A percentile compares a stretch with the other conserved stretches of the same genome.
phyloP scores from a whole-genome alignment of 2,113 vertebrate genomes.

The Garra rufa region DNA sequence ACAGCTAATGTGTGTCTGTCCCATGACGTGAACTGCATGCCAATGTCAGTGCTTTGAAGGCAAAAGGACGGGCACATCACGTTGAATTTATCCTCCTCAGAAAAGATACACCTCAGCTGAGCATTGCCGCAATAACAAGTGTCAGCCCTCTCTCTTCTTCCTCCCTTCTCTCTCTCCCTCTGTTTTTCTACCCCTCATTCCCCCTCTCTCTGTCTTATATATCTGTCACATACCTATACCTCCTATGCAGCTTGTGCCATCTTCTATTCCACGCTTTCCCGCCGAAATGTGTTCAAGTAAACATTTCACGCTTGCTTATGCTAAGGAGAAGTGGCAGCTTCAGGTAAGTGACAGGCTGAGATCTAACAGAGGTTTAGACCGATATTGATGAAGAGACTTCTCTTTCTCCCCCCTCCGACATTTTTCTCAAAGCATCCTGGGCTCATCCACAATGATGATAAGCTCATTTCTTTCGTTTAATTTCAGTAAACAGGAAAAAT shows the following conservation, averaged over 20 bases:
- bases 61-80: constrained; percentile 65
- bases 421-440: constrained; percentile 41
- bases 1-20: constrained; percentile 78
- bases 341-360: constrained; percentile 76
- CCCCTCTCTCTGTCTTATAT: constrained; percentile 71
- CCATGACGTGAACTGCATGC: constrained; percentile 77
- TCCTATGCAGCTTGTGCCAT: constrained; percentile 72
- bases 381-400: constrained; percentile 64
- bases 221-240: constrained; percentile 73
- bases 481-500: not conserved
- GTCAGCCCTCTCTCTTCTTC: constrained; percentile 56
- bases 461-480: constrained; percentile 57
- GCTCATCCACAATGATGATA: constrained; percentile 52
- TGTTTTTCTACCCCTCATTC: constrained; percentile 51
- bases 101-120: constrained; percentile 69
- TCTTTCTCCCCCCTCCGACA: constrained; percentile 47
- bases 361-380: constrained; percentile 68
- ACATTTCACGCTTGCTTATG: constrained; percentile 79
- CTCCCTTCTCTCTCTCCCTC: constrained; percentile 53
- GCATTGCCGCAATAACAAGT: constrained; percentile 68
- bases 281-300: constrained; percentile 76
- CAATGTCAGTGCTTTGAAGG: constrained; percentile 76
- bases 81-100: constrained; percentile 70
- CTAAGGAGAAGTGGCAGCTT: constrained; percentile 76
- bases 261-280: constrained; percentile 72